Conservation (phyloP, 2,888 invertebrate genomes). For the Stenurella melanura region DNA sequence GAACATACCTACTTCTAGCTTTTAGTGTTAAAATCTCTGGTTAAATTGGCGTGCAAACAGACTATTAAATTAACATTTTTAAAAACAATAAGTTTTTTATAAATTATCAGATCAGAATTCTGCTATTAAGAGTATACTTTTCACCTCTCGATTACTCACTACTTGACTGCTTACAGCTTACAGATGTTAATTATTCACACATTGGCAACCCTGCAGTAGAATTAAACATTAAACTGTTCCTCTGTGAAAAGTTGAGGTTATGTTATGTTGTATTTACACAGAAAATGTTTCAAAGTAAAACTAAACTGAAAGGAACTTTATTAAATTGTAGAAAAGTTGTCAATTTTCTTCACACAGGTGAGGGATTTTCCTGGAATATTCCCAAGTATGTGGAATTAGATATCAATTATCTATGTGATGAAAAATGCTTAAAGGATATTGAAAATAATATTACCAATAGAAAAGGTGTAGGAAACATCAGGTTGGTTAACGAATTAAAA, state of each 20-base stretch:
- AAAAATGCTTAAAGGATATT: slow-evolving; percentile 78
- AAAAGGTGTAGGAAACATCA: slow-evolving; percentile 82
- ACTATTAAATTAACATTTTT: no score
- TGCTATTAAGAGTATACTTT: no score
- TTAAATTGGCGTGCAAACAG: no score
- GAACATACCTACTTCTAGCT: no score
- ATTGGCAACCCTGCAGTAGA: no score
- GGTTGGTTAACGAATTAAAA: slow-evolving; percentile 75
- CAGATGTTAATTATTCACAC: no score
- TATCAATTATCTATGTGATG: slow-evolving; percentile 79
- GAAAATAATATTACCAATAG: slow-evolving; percentile 79
- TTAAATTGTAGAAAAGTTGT: slow-evolving; percentile 7
- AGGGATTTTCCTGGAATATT: slow-evolving; percentile 46
- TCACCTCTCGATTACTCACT: no score
- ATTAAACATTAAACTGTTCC: no score
- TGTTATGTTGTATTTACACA: not conserved
- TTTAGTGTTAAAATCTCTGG: no score
- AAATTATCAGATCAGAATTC: no score
- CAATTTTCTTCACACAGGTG: slow-evolving; percentile 35
- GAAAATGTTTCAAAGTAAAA: not conserved
- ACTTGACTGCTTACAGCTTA: no score
- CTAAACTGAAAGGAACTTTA: not conserved
- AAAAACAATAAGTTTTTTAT: no score
- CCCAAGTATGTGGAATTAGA: slow-evolving; percentile 74
- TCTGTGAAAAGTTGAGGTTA: slow-evolving; percentile 17